phyloP scores from a whole-genome alignment of 2,797 vertebrate species.

The Iguana delicatissima region DNA sequence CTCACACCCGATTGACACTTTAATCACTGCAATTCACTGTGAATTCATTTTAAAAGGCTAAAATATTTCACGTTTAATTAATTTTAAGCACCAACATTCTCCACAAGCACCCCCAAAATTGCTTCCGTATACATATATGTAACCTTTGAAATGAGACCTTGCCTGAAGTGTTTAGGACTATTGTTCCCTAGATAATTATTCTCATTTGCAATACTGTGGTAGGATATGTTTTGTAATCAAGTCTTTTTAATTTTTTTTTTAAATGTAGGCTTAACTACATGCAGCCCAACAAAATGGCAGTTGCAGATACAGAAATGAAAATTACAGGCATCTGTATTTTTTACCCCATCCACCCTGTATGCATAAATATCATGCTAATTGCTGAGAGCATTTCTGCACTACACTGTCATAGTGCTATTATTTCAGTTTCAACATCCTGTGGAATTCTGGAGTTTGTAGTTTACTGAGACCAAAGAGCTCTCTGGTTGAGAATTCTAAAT shows the following conservation, averaged over 20 bases:
- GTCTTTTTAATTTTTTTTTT: background rate
- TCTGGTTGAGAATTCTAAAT: no score
- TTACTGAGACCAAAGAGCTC: no score
- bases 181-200: slow-evolving; percentile 3
- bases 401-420: no score
- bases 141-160: slow-evolving; percentile 20
- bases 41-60: slow-evolving; percentile 49
- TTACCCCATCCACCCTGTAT: background rate
- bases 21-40: slow-evolving; percentile 47
- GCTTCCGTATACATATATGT: slow-evolving; percentile 12
- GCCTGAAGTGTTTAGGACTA: slow-evolving; percentile 14
- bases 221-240: slow-evolving; percentile 1
- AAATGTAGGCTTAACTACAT: background rate
- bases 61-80: slow-evolving; percentile 35
- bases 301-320: background rate
- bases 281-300: background rate
- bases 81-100: slow-evolving; percentile 31
- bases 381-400: background rate
- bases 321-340: background rate
- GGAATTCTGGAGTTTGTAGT: no score
- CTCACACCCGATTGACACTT: slow-evolving; percentile 18
- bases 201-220: background rate
- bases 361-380: background rate
- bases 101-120: slow-evolving; percentile 22
- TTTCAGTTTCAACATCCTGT: no score